Evolutionary conservation across 2,113 vertebrate species (phyloP).

Genomic region (Pygoscelis adeliae): DNA sequence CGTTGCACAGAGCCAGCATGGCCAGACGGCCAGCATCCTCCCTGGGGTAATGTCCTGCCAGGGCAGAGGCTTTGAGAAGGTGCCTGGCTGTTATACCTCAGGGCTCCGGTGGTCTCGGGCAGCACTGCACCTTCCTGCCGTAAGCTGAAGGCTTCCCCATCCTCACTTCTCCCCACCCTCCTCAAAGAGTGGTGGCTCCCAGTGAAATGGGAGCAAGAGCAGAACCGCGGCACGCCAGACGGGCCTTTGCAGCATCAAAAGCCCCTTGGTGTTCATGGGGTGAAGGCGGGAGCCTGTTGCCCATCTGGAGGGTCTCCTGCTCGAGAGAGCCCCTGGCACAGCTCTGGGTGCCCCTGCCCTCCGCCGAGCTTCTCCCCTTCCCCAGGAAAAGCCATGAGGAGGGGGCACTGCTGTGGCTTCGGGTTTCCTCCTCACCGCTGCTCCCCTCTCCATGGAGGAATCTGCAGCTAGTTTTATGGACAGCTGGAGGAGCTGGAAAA

Average conservation of each 20-base stretch:
- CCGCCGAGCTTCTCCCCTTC: not conserved
- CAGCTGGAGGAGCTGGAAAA: slow-evolving; percentile 51
- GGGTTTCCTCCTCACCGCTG: not conserved
- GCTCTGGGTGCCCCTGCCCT: not conserved
- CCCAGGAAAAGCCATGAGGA: not conserved
- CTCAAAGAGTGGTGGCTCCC: not conserved
- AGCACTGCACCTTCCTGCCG: not conserved
- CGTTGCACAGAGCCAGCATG: accelerated
- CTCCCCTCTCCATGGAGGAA: not conserved
- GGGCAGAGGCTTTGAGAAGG: not conserved
- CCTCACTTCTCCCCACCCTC: not conserved
- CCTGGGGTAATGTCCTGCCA: not conserved
- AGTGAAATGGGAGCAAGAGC: not conserved
- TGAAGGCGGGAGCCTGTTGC: not conserved
- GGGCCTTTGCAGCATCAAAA: not conserved
- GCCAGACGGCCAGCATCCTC: accelerated
- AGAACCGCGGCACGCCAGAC: accelerated
- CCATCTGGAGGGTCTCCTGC: not conserved
- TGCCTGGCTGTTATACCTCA: not conserved
- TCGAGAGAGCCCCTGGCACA: not conserved
- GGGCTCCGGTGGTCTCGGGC: not conserved
- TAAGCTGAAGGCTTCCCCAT: not conserved
- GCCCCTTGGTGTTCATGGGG: not conserved
- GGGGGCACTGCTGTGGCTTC: accelerated
- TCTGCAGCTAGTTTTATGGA: not conserved